Conservation (phyloP, 2,113 vertebrate genomes). For the Bubalus kerabau region DNA sequence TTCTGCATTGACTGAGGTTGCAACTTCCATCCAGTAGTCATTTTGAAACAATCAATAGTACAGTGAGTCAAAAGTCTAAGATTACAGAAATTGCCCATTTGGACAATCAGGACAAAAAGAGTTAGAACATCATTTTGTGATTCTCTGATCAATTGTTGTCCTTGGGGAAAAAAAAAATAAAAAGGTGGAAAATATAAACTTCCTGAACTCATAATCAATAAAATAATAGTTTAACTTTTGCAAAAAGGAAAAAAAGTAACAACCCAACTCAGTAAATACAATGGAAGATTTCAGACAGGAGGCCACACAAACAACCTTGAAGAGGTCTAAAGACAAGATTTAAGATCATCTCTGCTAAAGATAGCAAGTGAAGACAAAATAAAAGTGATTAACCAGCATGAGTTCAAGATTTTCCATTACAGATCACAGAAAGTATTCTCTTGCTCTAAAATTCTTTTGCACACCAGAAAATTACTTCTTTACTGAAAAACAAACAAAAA, state of each 20-base stretch:
- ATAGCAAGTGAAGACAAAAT: background rate
- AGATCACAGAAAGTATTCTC: background rate
- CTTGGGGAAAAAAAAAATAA: background rate
- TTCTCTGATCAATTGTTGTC: constrained; percentile 52
- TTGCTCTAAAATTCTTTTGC: background rate
- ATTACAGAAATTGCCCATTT: constrained; percentile 57
- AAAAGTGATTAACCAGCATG: constrained; percentile 28
- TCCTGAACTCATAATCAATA: constrained; percentile 53
- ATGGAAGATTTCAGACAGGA: background rate
- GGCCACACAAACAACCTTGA: background rate
- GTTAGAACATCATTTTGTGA: background rate
- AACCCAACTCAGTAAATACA: constrained; percentile 26
- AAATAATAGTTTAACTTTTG: constrained; percentile 40
- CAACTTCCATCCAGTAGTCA: constrained; percentile 43
- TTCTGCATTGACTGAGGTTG: constrained; percentile 42
- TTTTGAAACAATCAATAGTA: constrained; percentile 58
- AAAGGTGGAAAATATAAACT: constrained; percentile 34
- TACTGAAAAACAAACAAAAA: background rate
- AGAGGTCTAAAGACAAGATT: background rate
- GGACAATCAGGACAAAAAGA: constrained; percentile 46
- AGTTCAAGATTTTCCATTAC: background rate
- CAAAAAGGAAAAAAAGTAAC: constrained; percentile 25
- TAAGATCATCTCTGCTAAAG: constrained; percentile 6
- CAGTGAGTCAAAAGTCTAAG: constrained; percentile 48
- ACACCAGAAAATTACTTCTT: background rate